Base-by-base conservation (phyloP, 2,113 vertebrate species). In the human region DNA sequence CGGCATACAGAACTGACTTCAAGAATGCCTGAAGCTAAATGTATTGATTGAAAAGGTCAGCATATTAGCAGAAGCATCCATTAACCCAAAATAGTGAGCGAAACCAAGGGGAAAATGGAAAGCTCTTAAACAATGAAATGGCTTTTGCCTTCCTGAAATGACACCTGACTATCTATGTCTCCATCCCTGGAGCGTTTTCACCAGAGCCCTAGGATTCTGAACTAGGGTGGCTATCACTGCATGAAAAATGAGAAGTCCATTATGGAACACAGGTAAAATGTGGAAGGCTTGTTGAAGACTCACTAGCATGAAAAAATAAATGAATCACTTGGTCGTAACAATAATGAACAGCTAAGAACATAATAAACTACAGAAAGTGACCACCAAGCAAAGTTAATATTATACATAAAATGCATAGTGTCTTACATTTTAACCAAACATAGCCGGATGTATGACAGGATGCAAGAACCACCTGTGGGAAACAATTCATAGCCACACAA, bases 1-100 rank as follows among this genome's bases (percentile, higher is more conserved):
- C 97, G 96, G 96, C 96, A 90, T 68, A 96, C 82, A 94, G 59
- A 98, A 98, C 90, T 96, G 97, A 98, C 96, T 96, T 91, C 90
- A 89, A 35, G 52, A 98, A 94, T 95, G 96, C 97, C 98, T 93
- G 84, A 87, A 98, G 97, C 95, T 95, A 98, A 98, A 97, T 89
- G 88, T 95, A 98, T 97, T 96, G 98, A 98, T 98, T 97, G 85
- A 87, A 97, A 98, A 98, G 97, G 95, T 98, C 98, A 98, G 97
- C 96, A 86, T 96, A 98, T 98, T 96, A 89, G 93, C 96, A 98
- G 75, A 88, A 93, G 80, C 86, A 94, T 97, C 97, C 98, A 98
- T 98, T 98, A 98, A 80, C 83, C 92, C 97, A 97, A 98, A 98
- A 97, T 98, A 98, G 97, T 97, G 97, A 98, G 75, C 98, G 98